Conservation (phyloP, 2,797 vertebrate genomes). For the Siniperca obscura region DNA sequence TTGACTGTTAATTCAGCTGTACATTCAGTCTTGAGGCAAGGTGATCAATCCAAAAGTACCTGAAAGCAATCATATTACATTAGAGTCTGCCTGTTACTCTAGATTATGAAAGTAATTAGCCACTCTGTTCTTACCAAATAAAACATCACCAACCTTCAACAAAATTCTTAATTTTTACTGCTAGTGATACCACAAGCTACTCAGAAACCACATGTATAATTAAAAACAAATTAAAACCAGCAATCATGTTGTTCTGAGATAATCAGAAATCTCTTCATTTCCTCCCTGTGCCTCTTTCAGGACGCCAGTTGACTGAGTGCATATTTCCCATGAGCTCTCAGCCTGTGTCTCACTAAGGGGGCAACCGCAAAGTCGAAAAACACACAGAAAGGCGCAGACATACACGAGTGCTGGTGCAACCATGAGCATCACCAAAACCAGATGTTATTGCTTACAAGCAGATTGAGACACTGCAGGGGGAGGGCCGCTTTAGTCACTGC, state of each 20-base stretch:
- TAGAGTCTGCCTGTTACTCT: conserved; percentile 30
- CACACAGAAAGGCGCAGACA: conserved; percentile 30
- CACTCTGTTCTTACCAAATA: conserved; percentile 53
- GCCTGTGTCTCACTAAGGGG: conserved; percentile 59
- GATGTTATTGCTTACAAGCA: conserved; percentile 64
- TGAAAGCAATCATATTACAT: conserved; percentile 32
- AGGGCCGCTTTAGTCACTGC: conserved; percentile 44
- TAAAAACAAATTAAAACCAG: conserved; percentile 78
- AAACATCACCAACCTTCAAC: conserved; percentile 42
- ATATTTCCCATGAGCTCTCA: conserved; percentile 81
- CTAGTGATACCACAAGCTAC: conserved; percentile 57
- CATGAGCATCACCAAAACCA: conserved; percentile 57
- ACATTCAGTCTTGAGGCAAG: conserved; percentile 17
- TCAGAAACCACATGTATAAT: conserved; percentile 69
- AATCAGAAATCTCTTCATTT: conserved; percentile 80
- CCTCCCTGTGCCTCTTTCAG: conserved; percentile 68
- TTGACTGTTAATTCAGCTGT: conserved; percentile 5
- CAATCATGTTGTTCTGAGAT: conserved; percentile 66
- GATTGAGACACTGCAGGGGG: conserved; percentile 37
- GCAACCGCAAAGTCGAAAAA: conserved; percentile 56
- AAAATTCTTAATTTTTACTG: conserved; percentile 45
- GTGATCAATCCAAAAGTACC: conserved; percentile 28
- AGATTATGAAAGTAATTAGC: conserved; percentile 48
- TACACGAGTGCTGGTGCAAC: conserved; percentile 51
- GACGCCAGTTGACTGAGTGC: conserved; percentile 68